phyloP scores from a whole-genome alignment of 2,113 vertebrate genomes.

The Lichenostomus cassidix region DNA sequence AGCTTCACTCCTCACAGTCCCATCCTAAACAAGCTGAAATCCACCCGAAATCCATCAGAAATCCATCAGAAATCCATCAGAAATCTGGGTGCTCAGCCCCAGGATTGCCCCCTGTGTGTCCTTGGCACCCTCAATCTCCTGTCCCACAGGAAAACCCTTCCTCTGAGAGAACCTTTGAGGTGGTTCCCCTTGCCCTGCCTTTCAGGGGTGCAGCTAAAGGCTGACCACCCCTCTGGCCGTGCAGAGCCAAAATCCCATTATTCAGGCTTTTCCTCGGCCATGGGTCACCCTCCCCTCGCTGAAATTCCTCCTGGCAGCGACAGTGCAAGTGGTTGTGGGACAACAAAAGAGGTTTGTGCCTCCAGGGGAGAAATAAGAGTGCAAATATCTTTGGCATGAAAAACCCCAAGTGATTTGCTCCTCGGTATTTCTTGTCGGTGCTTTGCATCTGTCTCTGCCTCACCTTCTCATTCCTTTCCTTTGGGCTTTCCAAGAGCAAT shows the following conservation, averaged over 20 bases:
- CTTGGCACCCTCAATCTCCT: rapidly evolving
- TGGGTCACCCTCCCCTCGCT: neutral
- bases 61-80: neutral
- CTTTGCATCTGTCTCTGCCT: slow-evolving; percentile 22
- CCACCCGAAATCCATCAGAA: neutral
- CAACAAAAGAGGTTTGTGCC: slow-evolving; percentile 43
- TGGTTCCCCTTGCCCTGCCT: neutral
- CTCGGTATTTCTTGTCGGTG: slow-evolving; percentile 21
- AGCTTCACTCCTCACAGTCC: neutral
- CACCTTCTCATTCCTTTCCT: slow-evolving; percentile 25
- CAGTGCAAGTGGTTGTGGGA: slow-evolving; percentile 6
- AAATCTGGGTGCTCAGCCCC: neutral
- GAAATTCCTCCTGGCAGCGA: neutral
- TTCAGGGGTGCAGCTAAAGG: rapidly evolving
- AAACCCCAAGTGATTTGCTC: neutral
- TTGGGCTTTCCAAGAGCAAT: neutral
- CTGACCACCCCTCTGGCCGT: neutral
- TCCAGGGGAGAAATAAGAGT: slow-evolving; percentile 37
- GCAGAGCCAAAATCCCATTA: neutral
- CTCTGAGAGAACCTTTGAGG: neutral
- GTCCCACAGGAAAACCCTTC: neutral
- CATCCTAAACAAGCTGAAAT: neutral
- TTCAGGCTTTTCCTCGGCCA: neutral
- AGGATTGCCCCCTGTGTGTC: rapidly evolving
- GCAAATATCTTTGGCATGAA: slow-evolving; percentile 51